phyloP scores from a whole-genome alignment of 2,888 invertebrate species.

The Lordiphosa fenestrarum region DNA sequence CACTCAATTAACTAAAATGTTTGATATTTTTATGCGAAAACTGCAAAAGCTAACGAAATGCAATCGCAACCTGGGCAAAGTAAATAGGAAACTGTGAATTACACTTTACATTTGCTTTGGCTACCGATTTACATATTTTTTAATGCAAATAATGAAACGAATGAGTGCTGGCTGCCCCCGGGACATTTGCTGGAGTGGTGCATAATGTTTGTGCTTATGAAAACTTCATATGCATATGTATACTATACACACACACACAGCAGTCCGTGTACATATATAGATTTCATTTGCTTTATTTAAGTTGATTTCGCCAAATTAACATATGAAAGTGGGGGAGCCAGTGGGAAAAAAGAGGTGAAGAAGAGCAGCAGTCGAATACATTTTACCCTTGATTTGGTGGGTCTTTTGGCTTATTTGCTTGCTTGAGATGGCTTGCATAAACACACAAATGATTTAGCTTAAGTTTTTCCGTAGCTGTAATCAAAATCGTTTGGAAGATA shows the following conservation, averaged over 20 bases:
- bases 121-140: too few relatives aligned
- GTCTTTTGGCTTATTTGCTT: too few relatives aligned
- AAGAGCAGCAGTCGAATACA: constrained; percentile 17
- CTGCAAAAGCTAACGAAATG: too few relatives aligned
- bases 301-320: constrained; percentile 37
- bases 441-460: constrained; percentile 13
- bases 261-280: constrained; percentile 18
- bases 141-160: too few relatives aligned
- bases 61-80: too few relatives aligned
- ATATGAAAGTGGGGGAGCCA: constrained; percentile 20
- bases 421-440: constrained; percentile 6
- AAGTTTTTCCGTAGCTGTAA: too few relatives aligned
- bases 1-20: too few relatives aligned
- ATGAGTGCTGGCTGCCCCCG: too few relatives aligned
- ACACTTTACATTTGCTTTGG: too few relatives aligned
- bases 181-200: too few relatives aligned
- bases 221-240: constrained; percentile 48
- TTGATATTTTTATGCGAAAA: too few relatives aligned
- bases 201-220: constrained; percentile 31
- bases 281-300: constrained; percentile 55
- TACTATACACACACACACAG: not conserved
- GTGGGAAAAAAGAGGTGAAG: not conserved
- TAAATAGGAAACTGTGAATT: too few relatives aligned
- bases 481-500: not conserved
- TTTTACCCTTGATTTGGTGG: constrained; percentile 7